Evolutionary conservation across 2,113 vertebrate genomes (phyloP).

Genomic region (Nycticryphes semicollaris): DNA sequence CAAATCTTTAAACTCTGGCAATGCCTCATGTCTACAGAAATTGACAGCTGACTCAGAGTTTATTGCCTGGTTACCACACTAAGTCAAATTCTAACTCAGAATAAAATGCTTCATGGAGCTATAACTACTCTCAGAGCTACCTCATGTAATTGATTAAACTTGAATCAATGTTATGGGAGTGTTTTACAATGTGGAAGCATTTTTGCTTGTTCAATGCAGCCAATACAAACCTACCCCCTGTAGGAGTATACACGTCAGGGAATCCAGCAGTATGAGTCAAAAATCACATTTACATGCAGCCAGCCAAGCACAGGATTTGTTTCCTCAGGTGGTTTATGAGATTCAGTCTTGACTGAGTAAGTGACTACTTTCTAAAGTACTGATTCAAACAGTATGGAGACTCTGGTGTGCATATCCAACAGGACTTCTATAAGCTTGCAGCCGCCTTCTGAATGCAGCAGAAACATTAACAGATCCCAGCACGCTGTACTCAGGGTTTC

Average conservation of each 20-base stretch:
- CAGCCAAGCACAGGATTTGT: not conserved
- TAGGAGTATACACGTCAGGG: not conserved
- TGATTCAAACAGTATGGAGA: not conserved
- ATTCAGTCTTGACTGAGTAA: not conserved
- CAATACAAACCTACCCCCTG: not conserved
- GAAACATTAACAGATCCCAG: not conserved
- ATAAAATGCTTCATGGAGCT: not conserved
- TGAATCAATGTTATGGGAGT: not conserved
- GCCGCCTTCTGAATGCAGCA: not conserved
- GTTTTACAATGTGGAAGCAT: not conserved
- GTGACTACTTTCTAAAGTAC: not conserved
- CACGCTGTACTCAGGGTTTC: accelerated
- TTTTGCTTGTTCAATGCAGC: not conserved
- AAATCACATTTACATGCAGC: not conserved
- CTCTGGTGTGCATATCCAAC: accelerated
- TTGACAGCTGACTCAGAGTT: slow-evolving; percentile 5
- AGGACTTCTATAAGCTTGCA: not conserved
- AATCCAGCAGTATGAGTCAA: not conserved
- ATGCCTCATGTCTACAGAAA: not conserved
- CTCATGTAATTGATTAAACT: not conserved
- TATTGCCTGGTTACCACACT: slow-evolving; percentile 18
- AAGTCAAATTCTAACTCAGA: not conserved
- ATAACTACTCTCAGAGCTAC: not conserved
- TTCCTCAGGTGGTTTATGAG: not conserved
- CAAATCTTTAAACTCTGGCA: not conserved